phyloP scores from a whole-genome alignment of 2,797 vertebrate species.

The Neostethus bicornis region DNA sequence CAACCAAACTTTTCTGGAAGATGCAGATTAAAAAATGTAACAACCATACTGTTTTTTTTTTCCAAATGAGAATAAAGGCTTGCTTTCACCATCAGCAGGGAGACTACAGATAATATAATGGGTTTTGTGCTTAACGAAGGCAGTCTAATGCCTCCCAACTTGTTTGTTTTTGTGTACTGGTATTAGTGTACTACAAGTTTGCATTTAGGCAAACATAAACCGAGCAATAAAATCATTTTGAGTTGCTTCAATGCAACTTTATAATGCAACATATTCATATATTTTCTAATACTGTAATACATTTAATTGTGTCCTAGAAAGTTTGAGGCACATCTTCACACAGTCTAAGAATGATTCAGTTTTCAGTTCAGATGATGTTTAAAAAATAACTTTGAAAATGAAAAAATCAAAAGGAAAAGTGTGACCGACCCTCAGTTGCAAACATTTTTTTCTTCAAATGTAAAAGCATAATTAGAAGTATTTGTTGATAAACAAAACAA shows the following conservation, averaged over 20 bases:
- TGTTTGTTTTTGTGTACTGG: conserved; percentile 65
- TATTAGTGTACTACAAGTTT: conserved; percentile 69
- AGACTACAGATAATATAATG: conserved; percentile 59
- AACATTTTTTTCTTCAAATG: too few relatives aligned
- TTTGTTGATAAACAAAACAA: too few relatives aligned
- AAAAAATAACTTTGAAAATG: too few relatives aligned
- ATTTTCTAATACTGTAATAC: neutral
- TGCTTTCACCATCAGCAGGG: conserved; percentile 57
- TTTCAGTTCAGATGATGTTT: too few relatives aligned
- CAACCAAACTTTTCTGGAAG: conserved; percentile 64
- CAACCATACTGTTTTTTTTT: conserved; percentile 39
- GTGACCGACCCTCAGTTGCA: too few relatives aligned
- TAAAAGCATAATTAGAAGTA: too few relatives aligned
- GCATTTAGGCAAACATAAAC: conserved; percentile 50
- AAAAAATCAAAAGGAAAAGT: too few relatives aligned
- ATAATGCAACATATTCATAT: conserved; percentile 29
- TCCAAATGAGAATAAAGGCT: conserved; percentile 49
- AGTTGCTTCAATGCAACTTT: conserved; percentile 48
- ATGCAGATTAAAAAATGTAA: conserved; percentile 69
- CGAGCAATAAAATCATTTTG: conserved; percentile 51
- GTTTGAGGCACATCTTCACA: too few relatives aligned
- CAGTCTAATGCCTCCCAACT: conserved; percentile 58
- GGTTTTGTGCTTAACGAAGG: conserved; percentile 68
- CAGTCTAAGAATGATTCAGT: too few relatives aligned
- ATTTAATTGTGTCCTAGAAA: conserved; percentile 46